Base-by-base conservation (phyloP, 2,888 invertebrate species). In the Osmoderma eremita region DNA sequence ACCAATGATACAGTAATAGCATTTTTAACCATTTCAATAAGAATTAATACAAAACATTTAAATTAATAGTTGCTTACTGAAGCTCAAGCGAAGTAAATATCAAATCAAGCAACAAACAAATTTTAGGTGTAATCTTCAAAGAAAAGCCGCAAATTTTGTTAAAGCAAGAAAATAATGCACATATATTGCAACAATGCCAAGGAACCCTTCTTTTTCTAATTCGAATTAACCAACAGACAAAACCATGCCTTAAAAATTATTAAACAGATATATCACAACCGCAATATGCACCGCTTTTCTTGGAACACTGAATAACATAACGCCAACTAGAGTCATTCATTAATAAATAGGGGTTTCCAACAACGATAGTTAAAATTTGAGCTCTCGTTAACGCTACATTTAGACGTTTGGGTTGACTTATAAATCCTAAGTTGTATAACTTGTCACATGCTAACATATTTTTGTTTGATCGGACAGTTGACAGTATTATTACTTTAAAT, bases 301-400 rank as follows among this genome's bases (percentile, higher is more conserved):
- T 79, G 69, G 91, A 90, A 76, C 88, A 87, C 22, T 82, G 79
- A 5, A 93, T 83, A 5, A 91, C 85, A 70, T 83, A 83, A 13
- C 86, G 82, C 95, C 94, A 95, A 72, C 87, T 83, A 0, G 84
- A 81, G 78, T 94, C 94, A 24, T 82, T 78, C 2, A 81, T 78
- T 18, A 95, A 80, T 22, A 94, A 81, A 75, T 88, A 85, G 0
- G 96, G 95, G 83, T 95, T 92, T 49, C 97, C 97, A 72, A 96
- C 86, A 58, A 97, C 85, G 41, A 97, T 85, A 3, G 93, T 85
- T 22, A 95, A 84, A 5, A 91, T 87, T 79, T 92, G 88, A 8
- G 95, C 93, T 72, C 97, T 87, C 0, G 95, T 95, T 54, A 97
- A 86, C 0, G 95, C 91, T 0, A 97, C 97, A 83, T 97, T 98